Conservation (phyloP, 2,888 invertebrate genomes). For the Scaeva pyrastri region DNA sequence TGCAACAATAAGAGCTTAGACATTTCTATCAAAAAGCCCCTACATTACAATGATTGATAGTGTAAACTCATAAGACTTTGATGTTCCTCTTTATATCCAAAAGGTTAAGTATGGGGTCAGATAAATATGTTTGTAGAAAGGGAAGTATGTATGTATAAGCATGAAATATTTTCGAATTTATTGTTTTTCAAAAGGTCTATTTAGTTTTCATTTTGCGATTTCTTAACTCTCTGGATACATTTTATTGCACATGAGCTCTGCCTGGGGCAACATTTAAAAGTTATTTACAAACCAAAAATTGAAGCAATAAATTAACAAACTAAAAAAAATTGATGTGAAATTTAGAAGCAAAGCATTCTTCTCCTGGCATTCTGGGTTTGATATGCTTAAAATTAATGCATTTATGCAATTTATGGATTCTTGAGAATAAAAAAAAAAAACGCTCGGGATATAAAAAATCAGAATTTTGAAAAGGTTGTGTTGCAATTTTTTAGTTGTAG, state of each 20-base stretch:
- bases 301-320: not conserved
- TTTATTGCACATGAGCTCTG: not conserved
- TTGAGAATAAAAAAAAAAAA: not conserved
- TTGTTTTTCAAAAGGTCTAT: constrained; percentile 4
- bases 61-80: not conserved
- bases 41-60: constrained; percentile 7
- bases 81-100: not conserved
- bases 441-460: not conserved
- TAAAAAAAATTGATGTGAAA: not conserved
- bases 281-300: not conserved
- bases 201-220: not conserved
- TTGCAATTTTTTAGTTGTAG: not conserved
- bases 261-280: not conserved
- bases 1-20: not conserved
- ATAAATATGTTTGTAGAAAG: not conserved
- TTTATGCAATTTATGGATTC: not conserved
- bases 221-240: not conserved
- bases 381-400: not conserved
- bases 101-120: constrained; percentile 21
- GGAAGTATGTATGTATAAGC: not conserved
- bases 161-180: not conserved
- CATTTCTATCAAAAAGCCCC: constrained; percentile 12
- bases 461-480: not conserved
- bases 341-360: not conserved
- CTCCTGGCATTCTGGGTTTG: not conserved